phyloP scores from a whole-genome alignment of 2,113 vertebrate species.

The Morone saxatilis region DNA sequence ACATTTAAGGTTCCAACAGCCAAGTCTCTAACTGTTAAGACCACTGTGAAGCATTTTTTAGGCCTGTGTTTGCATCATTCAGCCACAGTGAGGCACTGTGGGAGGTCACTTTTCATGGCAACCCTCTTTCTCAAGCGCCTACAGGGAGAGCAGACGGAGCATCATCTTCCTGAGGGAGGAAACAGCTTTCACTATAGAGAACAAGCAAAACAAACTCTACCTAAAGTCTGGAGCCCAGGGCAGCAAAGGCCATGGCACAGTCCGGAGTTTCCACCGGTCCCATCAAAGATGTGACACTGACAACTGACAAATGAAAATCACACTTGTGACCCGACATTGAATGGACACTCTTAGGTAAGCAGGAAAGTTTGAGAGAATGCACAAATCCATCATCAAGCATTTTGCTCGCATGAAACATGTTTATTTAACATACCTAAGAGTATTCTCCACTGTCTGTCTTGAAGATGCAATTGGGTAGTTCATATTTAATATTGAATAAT shows the following conservation, averaged over 20 bases:
- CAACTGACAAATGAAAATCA: conserved; percentile 22
- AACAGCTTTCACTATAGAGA: conserved; percentile 75
- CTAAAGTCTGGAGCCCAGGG: conserved; percentile 46
- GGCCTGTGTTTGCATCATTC: conserved; percentile 46
- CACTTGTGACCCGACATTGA: conserved; percentile 42
- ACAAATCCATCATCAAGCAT: conserved; percentile 12
- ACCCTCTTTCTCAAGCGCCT: conserved; percentile 28
- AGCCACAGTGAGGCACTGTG: conserved; percentile 60
- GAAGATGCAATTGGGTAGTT: background rate
- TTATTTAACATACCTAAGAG: background rate
- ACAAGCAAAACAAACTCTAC: conserved; percentile 75
- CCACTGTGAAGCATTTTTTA: conserved; percentile 6
- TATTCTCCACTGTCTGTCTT: background rate
- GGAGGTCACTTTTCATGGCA: conserved; percentile 57
- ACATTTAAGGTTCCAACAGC: background rate
- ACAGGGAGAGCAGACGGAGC: conserved; percentile 50
- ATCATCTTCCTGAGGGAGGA: conserved; percentile 80
- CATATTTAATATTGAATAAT: no score
- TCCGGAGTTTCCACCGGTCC: conserved; percentile 60
- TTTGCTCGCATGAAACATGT: background rate
- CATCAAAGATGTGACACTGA: conserved; percentile 44
- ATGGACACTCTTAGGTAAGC: background rate
- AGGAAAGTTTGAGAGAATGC: conserved; percentile 36
- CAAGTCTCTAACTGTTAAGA: conserved; percentile 12
- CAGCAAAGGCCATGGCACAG: conserved; percentile 64